Conservation (phyloP, 2,113 vertebrate genomes). For the Poeciliopsis occidentalis region DNA sequence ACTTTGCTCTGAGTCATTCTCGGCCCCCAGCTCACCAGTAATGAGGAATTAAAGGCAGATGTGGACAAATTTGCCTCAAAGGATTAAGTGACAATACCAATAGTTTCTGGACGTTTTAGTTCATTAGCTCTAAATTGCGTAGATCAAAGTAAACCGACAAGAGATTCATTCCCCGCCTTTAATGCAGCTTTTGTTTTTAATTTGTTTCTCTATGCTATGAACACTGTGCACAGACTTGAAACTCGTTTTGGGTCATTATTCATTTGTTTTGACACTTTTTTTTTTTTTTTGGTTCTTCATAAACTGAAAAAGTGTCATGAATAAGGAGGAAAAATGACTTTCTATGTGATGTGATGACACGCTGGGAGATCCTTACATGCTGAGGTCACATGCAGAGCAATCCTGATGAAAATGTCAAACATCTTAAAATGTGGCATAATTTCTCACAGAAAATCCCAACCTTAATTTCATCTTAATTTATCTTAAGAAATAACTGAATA, state of each 20-base stretch:
- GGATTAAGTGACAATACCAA: conserved; percentile 40
- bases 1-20: conserved; percentile 5
- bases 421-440: not conserved
- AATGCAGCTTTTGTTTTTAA: conserved; percentile 19
- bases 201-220: conserved; percentile 26
- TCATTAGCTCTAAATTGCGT: conserved; percentile 64
- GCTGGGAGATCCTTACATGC: too few species aligned
- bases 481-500: not conserved
- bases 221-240: conserved; percentile 18
- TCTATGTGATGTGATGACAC: too few species aligned
- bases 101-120: conserved; percentile 53
- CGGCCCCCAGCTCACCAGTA: conserved; percentile 10
- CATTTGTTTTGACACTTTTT: conserved; percentile 18
- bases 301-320: not conserved
- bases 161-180: conserved; percentile 44
- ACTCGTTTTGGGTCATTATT: conserved; percentile 14
- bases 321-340: too few species aligned
- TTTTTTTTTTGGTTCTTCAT: not conserved
- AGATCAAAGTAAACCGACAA: conserved; percentile 26
- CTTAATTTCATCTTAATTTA: not conserved
- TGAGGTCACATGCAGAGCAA: too few species aligned
- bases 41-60: conserved; percentile 42
- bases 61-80: conserved; percentile 33
- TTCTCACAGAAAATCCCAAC: not conserved
- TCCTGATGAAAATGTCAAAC: too few species aligned